Evolutionary conservation across 2,888 invertebrate genomes (phyloP), one percentile per base, ranked within the genome.

Genomic region (Macaria notata): DNA sequence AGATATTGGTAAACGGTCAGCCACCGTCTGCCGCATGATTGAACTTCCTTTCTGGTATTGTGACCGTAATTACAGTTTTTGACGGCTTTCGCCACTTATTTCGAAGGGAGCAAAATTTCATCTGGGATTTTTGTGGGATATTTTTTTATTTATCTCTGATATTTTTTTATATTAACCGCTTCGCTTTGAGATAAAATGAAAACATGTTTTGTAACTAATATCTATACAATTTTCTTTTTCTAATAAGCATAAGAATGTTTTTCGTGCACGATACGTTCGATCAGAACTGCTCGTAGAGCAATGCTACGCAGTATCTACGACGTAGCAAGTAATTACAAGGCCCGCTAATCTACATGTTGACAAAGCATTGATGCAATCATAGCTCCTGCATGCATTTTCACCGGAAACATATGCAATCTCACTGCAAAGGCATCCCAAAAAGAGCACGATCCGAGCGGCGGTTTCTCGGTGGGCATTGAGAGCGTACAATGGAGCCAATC

Each of bases 401-500:
- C 33, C 4, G 1, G 9, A n/a, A 41, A 6, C 44, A 31, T 36
- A 38, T 46, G 56, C 47, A 51, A 38, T 46, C 46, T 31, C 42
- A 54, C 41, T 39, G 45, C 61, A 53, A 62, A 68, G 64, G 70
- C 58, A 69, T 65, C 68, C 73, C 72, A 73, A 73, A 78, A 72
- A 70, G 78, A 66, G 71, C 76, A 74, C 75, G 19, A 41, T 33
- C 54, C 41, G 77, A 79, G 80, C 83, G 78, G 81, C 79, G 80
- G 80, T 71, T 76, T 75, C 73, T 71, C 77, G 80, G 76, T 79
- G 78, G 84, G 81, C 83, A 85, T 86, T 86, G 83, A 86, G 64
- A 76, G 72, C 72, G 76, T 72, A 89, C 89, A 89, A 90, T 88
- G 76, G 83, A 75, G 80, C 83, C 89, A 90, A 90, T 90, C 89